Evolutionary conservation across 2,797 vertebrate genomes (phyloP), one percentile per base, ranked within the genome.

Genomic region (Xyrichtys novacula): DNA sequence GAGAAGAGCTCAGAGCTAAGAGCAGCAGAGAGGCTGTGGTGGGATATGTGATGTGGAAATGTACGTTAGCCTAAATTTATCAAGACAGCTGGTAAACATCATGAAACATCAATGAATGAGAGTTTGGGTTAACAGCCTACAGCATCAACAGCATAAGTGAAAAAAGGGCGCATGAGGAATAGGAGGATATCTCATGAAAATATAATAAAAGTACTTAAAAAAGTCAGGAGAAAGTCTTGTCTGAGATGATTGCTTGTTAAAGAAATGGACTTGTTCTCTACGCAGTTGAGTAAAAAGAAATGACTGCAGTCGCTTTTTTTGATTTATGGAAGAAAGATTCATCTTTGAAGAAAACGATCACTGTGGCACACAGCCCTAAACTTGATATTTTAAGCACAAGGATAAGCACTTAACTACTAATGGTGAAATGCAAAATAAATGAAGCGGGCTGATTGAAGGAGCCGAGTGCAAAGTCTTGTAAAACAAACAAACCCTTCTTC

Each of bases 401-500:
- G 38, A 44, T 31, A 65, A 66, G 32, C 25, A 44, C 9, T 14
- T 19, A 11, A 49, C 1, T 19, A n/a, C 3, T 46, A 26, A 44
- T 3, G 19, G 17, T 39, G 9, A 43, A 56, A 15, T 7, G 1
- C 17, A 54, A 40, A 10, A 19, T 6, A 44, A 46, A 43, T n/a
- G n/a, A 5, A 39, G 36, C 19, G 43, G n/a, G 2, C n/a, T 42
- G 5, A 28, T 26, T 12, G 7, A 16, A 14, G 26, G 7, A 2
- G 7, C 16, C 11, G 10, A 46, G 38, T 16, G n/a, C 2, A 43
- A 38, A 34, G 22, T 62, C 47, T 19, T 44, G 38, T 19, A n/a
- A 50, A n/a, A 42, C 31, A 68, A 71, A 38, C 5, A 64, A 14
- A 56, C 64, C 57, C 23, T 23, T 10, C 56, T 40, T 50, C 52